Conservation (phyloP, 2,888 invertebrate genomes). For the Biston stratarius region DNA sequence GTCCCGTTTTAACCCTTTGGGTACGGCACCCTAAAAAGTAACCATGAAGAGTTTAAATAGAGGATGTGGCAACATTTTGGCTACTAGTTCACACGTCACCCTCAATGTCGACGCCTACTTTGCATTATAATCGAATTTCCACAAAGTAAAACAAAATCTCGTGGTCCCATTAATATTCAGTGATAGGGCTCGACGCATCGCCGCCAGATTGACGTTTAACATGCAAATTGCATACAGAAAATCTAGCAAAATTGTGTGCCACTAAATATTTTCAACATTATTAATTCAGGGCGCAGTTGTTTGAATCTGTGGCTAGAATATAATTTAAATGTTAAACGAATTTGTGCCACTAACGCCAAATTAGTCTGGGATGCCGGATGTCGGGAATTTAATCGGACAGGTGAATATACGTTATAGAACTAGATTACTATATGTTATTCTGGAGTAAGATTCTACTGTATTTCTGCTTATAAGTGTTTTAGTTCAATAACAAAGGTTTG, state of each 20-base stretch:
- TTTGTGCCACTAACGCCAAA: constrained; percentile 79
- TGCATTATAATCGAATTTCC: constrained; percentile 85
- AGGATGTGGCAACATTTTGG: constrained; percentile 17
- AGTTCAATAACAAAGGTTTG: too few species aligned
- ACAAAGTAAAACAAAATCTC: constrained; percentile 86
- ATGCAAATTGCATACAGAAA: constrained; percentile 86
- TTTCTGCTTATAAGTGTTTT: too few species aligned
- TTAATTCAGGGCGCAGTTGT: constrained; percentile 82
- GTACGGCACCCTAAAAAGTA: too few species aligned
- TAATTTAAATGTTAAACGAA: constrained; percentile 85
- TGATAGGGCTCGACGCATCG: constrained; percentile 83
- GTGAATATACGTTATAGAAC: constrained; percentile 53
- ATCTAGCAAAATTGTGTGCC: constrained; percentile 82
- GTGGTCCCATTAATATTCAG: constrained; percentile 84
- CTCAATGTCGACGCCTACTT: constrained; percentile 69
- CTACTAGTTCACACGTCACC: constrained; percentile 37
- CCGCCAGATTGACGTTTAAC: constrained; percentile 83
- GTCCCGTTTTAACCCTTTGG: too few species aligned
- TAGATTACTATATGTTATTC: constrained; percentile 3
- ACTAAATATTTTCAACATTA: constrained; percentile 83
- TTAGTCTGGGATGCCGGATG: constrained; percentile 69
- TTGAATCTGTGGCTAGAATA: constrained; percentile 79
- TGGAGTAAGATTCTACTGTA: too few species aligned
- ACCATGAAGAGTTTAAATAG: neutral
- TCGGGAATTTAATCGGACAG: constrained; percentile 73